These are phyloP conservation scores for Perdix hodgsoniae DNA, from an alignment of 2,797 vertebrate genomes.

Conservation along the genomic window DNA sequence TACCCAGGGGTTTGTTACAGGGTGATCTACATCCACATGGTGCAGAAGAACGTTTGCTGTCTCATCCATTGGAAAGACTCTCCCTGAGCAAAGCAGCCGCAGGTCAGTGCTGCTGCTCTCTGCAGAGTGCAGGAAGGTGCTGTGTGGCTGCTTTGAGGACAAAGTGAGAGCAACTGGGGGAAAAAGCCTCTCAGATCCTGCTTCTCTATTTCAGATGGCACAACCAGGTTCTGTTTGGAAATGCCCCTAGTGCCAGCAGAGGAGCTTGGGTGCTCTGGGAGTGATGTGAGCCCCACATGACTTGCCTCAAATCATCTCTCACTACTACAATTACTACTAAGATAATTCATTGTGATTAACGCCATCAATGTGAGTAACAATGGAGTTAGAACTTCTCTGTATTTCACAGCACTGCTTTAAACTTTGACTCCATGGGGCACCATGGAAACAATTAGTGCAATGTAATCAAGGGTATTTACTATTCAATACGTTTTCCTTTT, in stretches of 20 bases:
- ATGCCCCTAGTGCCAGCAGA: too few species aligned
- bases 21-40: neutral
- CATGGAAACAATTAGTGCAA: conserved; percentile 21
- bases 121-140: accelerated
- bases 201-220: neutral
- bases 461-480: neutral
- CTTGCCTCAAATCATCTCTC: neutral
- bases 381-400: conserved; percentile 23
- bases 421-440: neutral
- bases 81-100: neutral
- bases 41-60: neutral
- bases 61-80: neutral
- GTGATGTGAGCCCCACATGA: neutral
- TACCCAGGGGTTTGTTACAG: neutral
- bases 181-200: neutral
- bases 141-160: neutral
- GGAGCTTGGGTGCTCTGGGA: neutral
- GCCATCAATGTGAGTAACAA: neutral
- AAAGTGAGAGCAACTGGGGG: neutral
- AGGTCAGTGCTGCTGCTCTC: neutral
- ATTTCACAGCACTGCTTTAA: neutral
- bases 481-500: conserved; percentile 1
- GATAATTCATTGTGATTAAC: conserved; percentile 30
- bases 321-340: neutral
- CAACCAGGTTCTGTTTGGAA: neutral